Evolutionary conservation across 2,113 vertebrate species (phyloP).

Genomic region (Poecile atricapillus): DNA sequence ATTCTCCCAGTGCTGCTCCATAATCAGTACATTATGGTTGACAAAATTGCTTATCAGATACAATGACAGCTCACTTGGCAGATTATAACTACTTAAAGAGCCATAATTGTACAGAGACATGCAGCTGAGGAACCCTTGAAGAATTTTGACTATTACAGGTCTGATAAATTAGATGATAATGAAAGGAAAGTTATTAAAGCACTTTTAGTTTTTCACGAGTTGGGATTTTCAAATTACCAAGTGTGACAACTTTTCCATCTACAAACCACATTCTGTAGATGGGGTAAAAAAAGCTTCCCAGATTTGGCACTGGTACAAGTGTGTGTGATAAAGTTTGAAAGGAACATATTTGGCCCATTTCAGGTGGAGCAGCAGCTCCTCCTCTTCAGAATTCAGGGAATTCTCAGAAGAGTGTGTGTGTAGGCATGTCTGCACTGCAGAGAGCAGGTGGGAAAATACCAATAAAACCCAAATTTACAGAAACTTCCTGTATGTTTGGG

Average conservation of each 20-base stretch:
- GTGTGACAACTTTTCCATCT: not conserved
- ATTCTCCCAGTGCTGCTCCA: not conserved
- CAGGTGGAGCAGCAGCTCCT: not conserved
- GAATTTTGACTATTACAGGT: not conserved
- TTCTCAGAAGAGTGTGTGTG: fast-evolving
- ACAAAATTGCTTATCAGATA: not conserved
- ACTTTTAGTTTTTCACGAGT: not conserved
- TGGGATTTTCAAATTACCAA: not conserved
- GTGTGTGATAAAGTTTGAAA: not conserved
- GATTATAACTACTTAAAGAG: not conserved
- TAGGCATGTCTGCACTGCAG: fast-evolving
- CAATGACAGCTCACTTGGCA: not conserved
- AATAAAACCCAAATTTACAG: not conserved
- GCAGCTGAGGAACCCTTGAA: not conserved
- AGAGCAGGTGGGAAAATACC: not conserved
- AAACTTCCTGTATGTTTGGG: not conserved
- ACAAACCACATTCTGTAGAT: not conserved
- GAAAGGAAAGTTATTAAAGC: not conserved
- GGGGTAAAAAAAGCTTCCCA: not conserved
- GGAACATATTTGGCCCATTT: not conserved
- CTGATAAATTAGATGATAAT: not conserved
- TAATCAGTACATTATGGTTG: not conserved
- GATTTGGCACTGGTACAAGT: not conserved
- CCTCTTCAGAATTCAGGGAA: not conserved
- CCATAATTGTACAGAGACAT: not conserved